Conservation (phyloP, 2,888 invertebrate species). For the Callyntrura sp. region DNA sequence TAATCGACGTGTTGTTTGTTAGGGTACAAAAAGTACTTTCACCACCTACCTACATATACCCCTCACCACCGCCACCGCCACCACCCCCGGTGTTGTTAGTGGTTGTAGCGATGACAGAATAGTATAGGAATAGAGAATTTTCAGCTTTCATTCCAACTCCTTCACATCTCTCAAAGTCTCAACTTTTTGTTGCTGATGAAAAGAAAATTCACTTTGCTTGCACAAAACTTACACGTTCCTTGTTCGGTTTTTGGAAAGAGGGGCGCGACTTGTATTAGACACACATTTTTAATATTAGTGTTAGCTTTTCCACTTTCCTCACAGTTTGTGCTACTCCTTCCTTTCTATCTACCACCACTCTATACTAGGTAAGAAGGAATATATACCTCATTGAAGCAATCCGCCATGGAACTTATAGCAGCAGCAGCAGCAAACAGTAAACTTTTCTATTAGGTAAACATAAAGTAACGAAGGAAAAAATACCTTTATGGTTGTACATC, state of each 20-base stretch:
- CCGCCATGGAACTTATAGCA: slow-evolving; percentile 14
- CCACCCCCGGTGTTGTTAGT: slow-evolving; percentile 6
- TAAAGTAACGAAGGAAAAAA: slow-evolving; percentile 44
- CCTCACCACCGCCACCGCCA: not conserved
- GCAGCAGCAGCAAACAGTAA: slow-evolving; percentile 40
- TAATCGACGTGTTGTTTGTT: not conserved
- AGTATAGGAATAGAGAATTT: slow-evolving; percentile 60
- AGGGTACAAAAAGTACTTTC: no score
- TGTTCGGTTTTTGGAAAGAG: not conserved
- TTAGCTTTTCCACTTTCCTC: slow-evolving; percentile 56
- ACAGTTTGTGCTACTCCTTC: slow-evolving; percentile 25
- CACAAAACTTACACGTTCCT: slow-evolving; percentile 49
- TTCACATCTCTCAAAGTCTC: slow-evolving; percentile 37
- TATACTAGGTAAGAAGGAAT: not conserved
- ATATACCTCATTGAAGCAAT: slow-evolving; percentile 16
- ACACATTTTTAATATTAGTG: slow-evolving; percentile 46
- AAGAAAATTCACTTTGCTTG: slow-evolving; percentile 57
- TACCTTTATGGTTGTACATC: not conserved
- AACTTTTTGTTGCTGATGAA: slow-evolving; percentile 54
- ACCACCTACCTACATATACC: not conserved
- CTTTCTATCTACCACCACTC: slow-evolving; percentile 10
- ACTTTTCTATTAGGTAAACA: slow-evolving; percentile 55
- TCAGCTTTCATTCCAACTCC: slow-evolving; percentile 48
- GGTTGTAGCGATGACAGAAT: slow-evolving; percentile 41
- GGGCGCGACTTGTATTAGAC: slow-evolving; percentile 18